Conservation (phyloP, 2,113 vertebrate species). For the Macquaria ambigua region DNA sequence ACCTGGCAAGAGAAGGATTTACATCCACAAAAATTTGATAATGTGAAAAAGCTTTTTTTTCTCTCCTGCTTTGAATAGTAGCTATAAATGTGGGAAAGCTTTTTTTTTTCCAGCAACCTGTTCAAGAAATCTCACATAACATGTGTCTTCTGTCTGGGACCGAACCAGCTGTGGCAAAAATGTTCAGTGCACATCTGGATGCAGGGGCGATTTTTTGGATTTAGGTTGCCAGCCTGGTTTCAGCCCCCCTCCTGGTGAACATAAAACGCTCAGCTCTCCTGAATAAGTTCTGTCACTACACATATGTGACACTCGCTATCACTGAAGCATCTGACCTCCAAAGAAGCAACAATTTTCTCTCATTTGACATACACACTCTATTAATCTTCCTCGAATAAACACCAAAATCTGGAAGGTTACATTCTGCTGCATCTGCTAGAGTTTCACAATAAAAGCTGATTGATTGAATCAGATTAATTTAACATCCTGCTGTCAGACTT, state of each 20-base stretch:
- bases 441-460: slow-evolving; percentile 16
- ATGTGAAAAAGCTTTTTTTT: neutral
- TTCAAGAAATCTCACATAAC: neutral
- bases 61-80: neutral
- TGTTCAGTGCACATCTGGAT: slow-evolving; percentile 17
- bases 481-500: slow-evolving; percentile 22
- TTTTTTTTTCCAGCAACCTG: neutral
- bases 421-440: neutral
- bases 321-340: too few relatives aligned
- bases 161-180: neutral
- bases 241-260: neutral
- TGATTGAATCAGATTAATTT: neutral
- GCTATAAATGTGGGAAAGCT: neutral
- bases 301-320: neutral
- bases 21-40: neutral
- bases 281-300: neutral
- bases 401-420: neutral
- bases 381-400: neutral
- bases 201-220: neutral
- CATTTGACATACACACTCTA: too few relatives aligned
- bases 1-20: neutral
- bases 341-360: too few relatives aligned
- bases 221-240: neutral
- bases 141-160: neutral
- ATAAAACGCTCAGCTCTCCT: neutral